A percentile compares a stretch with the other conserved stretches of the same genome.
Conservation (phyloP, 2,113 vertebrate species). For the Saccopteryx leptura region DNA sequence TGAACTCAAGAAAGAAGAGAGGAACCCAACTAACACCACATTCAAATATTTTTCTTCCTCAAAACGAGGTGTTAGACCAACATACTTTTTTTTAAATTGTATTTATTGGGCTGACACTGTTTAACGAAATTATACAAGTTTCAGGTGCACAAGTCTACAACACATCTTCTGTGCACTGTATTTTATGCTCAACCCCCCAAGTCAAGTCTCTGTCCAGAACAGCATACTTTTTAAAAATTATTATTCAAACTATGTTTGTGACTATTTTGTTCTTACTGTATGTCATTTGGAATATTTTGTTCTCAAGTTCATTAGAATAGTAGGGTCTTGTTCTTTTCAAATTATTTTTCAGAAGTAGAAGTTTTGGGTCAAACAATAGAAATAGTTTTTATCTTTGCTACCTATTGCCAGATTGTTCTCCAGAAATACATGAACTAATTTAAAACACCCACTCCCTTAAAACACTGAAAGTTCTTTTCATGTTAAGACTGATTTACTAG, state of each 20-base stretch:
- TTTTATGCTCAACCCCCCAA: no score
- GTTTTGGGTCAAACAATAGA: constrained; percentile 50
- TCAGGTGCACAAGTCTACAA: no score
- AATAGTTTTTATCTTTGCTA: constrained; percentile 67
- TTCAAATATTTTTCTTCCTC: constrained; percentile 2
- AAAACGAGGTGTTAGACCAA: not conserved
- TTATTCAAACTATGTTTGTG: not conserved
- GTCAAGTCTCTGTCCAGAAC: not conserved
- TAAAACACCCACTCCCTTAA: constrained; percentile 37
- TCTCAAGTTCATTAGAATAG: not conserved
- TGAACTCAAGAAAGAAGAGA: not conserved
- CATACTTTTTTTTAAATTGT: no score
- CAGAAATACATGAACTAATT: constrained; percentile 44
- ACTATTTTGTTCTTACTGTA: not conserved
- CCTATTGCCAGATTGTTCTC: constrained; percentile 43
- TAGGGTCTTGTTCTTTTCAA: constrained; percentile 12
- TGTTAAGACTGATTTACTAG: constrained; percentile 36
- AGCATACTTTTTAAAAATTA: not conserved
- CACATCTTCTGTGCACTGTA: no score
- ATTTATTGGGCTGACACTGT: no score
- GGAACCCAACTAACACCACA: not conserved
- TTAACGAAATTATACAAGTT: no score
- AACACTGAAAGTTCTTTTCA: constrained; percentile 22
- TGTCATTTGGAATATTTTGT: not conserved
- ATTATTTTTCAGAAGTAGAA: constrained; percentile 48